phyloP scores from a whole-genome alignment of 2,113 vertebrate species.

The Odontophorus gujanensis region DNA sequence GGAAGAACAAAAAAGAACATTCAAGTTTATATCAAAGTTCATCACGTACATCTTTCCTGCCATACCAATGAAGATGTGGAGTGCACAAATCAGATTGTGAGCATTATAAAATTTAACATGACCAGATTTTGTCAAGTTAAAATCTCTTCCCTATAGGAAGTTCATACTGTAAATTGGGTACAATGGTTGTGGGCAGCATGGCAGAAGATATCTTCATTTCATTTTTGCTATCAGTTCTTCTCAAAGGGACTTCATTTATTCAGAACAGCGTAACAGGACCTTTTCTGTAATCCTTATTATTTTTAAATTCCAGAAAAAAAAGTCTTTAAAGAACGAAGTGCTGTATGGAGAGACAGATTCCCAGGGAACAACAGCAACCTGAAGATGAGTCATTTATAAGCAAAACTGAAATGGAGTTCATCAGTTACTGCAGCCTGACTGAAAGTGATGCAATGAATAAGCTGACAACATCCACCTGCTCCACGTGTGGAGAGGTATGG shows the following conservation, averaged over 20 bases:
- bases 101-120: background rate
- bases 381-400: background rate
- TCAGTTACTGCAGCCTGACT: background rate
- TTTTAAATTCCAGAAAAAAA: background rate
- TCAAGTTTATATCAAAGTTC: background rate
- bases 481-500: background rate
- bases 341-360: background rate
- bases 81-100: background rate
- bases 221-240: background rate
- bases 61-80: background rate
- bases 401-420: background rate
- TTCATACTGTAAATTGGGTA: background rate
- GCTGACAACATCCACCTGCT: background rate
- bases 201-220: background rate
- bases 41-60: background rate
- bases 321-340: background rate
- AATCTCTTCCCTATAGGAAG: background rate
- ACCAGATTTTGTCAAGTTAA: background rate
- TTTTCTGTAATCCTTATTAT: background rate
- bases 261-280: background rate
- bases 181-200: background rate
- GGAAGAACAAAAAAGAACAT: background rate
- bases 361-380: background rate
- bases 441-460: background rate
- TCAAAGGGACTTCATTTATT: background rate